Conservation (phyloP, 2,888 invertebrate genomes). For the Buathra laborator region DNA sequence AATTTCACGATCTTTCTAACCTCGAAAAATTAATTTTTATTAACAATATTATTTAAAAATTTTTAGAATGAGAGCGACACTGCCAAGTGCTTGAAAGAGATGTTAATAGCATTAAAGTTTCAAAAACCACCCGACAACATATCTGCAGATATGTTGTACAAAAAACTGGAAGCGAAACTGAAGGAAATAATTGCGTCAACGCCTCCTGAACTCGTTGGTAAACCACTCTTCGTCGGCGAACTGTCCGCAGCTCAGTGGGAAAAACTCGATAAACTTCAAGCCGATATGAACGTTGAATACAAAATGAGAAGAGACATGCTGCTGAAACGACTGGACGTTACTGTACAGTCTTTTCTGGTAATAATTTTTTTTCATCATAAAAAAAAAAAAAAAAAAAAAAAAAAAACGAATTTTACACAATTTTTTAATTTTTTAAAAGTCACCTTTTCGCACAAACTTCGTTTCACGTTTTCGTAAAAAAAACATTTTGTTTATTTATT, state of each 20-base stretch:
- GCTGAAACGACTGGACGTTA: constrained; percentile 96
- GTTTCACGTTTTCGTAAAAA: background rate
- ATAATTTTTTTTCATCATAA: background rate
- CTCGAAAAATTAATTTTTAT: constrained; percentile 29
- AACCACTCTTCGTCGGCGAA: constrained; percentile 91
- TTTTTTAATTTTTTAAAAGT: constrained; percentile 7
- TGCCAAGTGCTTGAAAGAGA: constrained; percentile 91
- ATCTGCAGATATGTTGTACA: constrained; percentile 91
- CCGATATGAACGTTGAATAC: constrained; percentile 93
- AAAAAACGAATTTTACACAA: constrained; percentile 15
- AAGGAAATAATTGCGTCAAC: constrained; percentile 88
- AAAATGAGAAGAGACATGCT: constrained; percentile 93
- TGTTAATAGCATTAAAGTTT: constrained; percentile 92
- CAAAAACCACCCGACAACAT: constrained; percentile 96
- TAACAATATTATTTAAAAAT: background rate
- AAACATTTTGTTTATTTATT: constrained; percentile 5
- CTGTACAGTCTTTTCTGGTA: constrained; percentile 98
- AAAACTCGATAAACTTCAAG: constrained; percentile 89
- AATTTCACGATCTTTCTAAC: background rate
- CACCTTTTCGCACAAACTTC: background rate
- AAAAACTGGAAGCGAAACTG: constrained; percentile 91
- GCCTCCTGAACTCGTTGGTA: constrained; percentile 89
- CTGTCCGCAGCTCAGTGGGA: constrained; percentile 94
- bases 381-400: constrained; percentile 18
- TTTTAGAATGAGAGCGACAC: constrained; percentile 93